Evolutionary conservation across 2,797 vertebrate genomes (phyloP).

Genomic region (Garrulus glandarius): DNA sequence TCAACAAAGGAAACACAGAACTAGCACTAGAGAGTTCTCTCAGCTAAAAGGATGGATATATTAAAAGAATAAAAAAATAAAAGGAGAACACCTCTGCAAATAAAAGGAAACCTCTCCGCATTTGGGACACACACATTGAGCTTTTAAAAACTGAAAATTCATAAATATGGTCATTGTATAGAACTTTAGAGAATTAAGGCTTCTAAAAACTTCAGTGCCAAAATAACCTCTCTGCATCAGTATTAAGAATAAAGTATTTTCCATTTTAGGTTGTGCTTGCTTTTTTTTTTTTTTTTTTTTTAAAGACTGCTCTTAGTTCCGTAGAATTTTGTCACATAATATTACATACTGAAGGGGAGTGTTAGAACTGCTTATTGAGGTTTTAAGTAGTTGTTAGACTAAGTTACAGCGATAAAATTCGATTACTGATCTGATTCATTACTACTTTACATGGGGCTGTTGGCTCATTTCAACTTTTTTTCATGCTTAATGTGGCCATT

Average conservation of each 20-base stretch:
- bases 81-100: slow-evolving; percentile 36
- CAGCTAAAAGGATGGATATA: background rate
- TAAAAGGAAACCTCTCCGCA: slow-evolving; percentile 59
- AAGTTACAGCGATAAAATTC: slow-evolving; percentile 75
- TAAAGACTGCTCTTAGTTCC: slow-evolving; percentile 64
- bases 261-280: slow-evolving; percentile 76
- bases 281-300: slow-evolving; percentile 29
- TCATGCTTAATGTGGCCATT: slow-evolving; percentile 91
- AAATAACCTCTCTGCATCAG: slow-evolving; percentile 72
- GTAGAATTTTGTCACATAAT: slow-evolving; percentile 70
- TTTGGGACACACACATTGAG: slow-evolving; percentile 49
- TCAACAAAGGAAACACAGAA: slow-evolving; percentile 33
- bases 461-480: slow-evolving; percentile 93
- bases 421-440: slow-evolving; percentile 69
- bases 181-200: slow-evolving; percentile 75
- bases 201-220: slow-evolving; percentile 74
- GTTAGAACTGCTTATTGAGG: slow-evolving; percentile 75
- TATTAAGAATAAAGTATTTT: slow-evolving; percentile 69
- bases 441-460: slow-evolving; percentile 58
- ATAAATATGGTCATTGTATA: slow-evolving; percentile 50
- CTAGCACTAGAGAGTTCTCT: slow-evolving; percentile 40
- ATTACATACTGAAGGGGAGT: slow-evolving; percentile 68
- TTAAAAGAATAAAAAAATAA: slow-evolving; percentile 39
- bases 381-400: slow-evolving; percentile 79
- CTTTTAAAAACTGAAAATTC: slow-evolving; percentile 64